Base-by-base conservation (phyloP, 2,888 invertebrate species). In the Hypolimnas misippus region DNA sequence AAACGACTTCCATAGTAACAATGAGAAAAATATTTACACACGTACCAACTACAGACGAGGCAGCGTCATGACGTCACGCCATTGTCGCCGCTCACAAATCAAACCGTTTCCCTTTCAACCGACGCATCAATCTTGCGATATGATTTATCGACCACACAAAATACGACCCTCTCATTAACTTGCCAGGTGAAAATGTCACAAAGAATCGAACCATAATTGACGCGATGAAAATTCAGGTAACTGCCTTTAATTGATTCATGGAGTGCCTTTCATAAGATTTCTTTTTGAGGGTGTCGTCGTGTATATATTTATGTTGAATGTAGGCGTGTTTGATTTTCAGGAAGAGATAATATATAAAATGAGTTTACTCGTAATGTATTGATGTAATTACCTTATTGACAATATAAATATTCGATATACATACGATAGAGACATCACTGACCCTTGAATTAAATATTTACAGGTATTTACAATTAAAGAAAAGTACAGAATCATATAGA, bases 71-170 rank as follows among this genome's bases (percentile, higher is more conserved):
- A 84, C 84, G 85, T 85, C 84, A 84, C 77, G 65, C 79, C 74
- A 83, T 86, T 86, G 84, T 84, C 75, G 70, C 75, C 68, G 74
- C 71, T 78, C 83, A 83, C 86, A 87, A 86, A 87, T 87, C 87
- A 87, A 79, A 74, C 73, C 76, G 76, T 78, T 79, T 82, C 82
- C 83, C 84, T 84, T 81, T 83, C 78, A 74, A 70, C 70, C 72
- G 70, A 68, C 75, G 78, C 86, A 86, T 86, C 84, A 85, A 86
- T 86, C 83, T 84, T 80, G 76, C 70, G 76, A 77, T 77, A 77
- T 87, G 86, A 90, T 89, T 85, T 87, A 89, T 88, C 74, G 78
- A 72, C 69, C 75, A 42, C 42, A 17, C 17, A 81, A 84, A 88
- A 86, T 87, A 86, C 74, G 73, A 73, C 70, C 66, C 74, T 70